Conservation (phyloP, 2,113 vertebrate species). For the Cottus gobio region DNA sequence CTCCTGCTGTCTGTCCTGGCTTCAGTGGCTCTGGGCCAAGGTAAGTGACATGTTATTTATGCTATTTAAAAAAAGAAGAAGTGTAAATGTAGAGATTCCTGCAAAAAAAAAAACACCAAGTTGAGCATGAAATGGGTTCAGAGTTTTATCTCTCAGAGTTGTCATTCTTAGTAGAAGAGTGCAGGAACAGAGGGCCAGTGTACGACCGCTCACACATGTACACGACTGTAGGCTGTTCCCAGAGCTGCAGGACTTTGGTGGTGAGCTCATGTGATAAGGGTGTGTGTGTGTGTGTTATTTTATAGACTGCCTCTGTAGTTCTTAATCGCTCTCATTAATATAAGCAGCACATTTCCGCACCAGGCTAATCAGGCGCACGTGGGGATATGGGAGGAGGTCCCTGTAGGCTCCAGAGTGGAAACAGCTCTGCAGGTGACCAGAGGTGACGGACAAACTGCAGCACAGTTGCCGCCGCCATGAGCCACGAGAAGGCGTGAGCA, state of each 20-base stretch:
- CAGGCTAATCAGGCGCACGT: constrained; percentile 45
- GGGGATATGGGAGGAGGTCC: constrained; percentile 6
- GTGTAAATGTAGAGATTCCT: not conserved
- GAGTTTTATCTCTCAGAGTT: not conserved
- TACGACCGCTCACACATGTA: not conserved
- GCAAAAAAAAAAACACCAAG: not conserved
- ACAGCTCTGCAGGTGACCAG: not conserved
- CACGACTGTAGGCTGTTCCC: constrained; percentile 32
- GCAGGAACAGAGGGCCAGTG: constrained; percentile 9
- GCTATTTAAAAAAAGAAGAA: not conserved
- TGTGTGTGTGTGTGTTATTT: constrained; percentile 10
- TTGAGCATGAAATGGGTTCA: not conserved
- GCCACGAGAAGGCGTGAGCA: constrained; percentile 7
- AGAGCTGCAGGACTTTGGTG: constrained; percentile 27
- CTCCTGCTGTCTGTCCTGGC: constrained; percentile 73
- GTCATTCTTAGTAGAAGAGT: constrained; percentile 21
- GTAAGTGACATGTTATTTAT: constrained; percentile 65
- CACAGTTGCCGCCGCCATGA: not conserved
- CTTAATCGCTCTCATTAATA: constrained; percentile 29
- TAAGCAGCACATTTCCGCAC: constrained; percentile 27
- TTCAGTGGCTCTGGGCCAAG: constrained; percentile 75
- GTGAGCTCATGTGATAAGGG: constrained; percentile 60
- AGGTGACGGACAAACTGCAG: not conserved
- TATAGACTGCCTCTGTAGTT: constrained; percentile 33
- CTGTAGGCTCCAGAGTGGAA: not conserved